Conservation (phyloP, 2,113 vertebrate species). For the Pagrus major region DNA sequence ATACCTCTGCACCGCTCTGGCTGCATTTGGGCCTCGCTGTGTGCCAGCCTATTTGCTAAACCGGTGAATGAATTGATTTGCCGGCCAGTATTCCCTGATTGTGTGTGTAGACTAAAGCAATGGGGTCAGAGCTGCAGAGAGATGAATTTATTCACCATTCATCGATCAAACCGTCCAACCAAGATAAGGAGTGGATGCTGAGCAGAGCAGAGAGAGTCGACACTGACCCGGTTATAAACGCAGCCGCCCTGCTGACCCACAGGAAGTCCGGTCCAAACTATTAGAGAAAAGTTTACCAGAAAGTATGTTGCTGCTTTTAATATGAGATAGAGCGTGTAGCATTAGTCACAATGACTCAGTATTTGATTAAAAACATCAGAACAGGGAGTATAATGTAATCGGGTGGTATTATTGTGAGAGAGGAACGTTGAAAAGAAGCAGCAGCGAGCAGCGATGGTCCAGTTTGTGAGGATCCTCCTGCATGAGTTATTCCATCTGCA, state of each 20-base stretch:
- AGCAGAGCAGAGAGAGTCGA: slow-evolving; percentile 50
- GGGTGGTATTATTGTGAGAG: background rate
- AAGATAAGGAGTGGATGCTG: slow-evolving; percentile 69
- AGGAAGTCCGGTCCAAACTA: background rate
- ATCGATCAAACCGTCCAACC: slow-evolving; percentile 76
- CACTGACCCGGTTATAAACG: slow-evolving; percentile 61
- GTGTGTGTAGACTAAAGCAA: slow-evolving; percentile 69
- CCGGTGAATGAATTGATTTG: slow-evolving; percentile 66
- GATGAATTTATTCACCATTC: slow-evolving; percentile 78
- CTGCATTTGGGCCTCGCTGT: background rate
- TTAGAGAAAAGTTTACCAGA: background rate
- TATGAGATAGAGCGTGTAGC: background rate
- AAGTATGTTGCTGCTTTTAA: slow-evolving; percentile 17
- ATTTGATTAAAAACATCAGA: slow-evolving; percentile 12
- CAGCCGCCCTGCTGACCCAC: slow-evolving; percentile 28
- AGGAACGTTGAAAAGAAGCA: background rate
- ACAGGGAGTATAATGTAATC: slow-evolving; percentile 9
- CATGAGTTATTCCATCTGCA: slow-evolving; percentile 42
- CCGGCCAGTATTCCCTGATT: slow-evolving; percentile 61
- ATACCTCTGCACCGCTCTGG: background rate
- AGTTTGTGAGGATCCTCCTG: slow-evolving; percentile 18
- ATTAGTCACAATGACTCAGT: background rate
- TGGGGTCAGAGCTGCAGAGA: slow-evolving; percentile 59
- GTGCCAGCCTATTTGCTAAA: slow-evolving; percentile 50
- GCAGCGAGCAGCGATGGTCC: background rate